Conservation (phyloP, 2,113 vertebrate genomes). For the Zonotrichia leucophrys region DNA sequence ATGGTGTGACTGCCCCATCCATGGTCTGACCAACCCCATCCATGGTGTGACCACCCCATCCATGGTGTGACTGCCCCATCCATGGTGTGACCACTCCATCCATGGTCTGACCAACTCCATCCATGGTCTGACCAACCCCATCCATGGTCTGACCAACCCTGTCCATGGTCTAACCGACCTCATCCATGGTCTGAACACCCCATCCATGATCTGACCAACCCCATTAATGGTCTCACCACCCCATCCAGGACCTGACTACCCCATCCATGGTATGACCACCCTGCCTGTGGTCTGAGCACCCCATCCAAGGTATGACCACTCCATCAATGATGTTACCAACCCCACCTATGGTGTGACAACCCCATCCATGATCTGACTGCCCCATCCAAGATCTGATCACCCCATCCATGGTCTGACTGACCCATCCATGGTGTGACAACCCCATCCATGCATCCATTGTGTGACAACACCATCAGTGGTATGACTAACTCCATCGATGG, state of each 20-base stretch:
- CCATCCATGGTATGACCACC: neutral
- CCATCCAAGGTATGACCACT: fast-evolving
- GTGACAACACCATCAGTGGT: too few species aligned
- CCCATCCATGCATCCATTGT: neutral
- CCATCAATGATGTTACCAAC: too few species aligned
- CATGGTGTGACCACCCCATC: neutral
- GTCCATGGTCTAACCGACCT: fast-evolving
- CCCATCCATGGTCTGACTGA: neutral
- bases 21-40: neutral
- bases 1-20: neutral
- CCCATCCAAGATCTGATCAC: fast-evolving
- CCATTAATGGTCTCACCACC: neutral
- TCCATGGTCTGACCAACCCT: neutral
- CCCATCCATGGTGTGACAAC: neutral
- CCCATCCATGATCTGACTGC: neutral
- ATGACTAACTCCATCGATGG: too few species aligned
- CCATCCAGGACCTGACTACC: too few species aligned
- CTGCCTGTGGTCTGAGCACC: neutral
- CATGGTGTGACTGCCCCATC: too few species aligned
- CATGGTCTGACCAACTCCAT: fast-evolving
- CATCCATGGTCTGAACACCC: too few species aligned
- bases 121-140: neutral
- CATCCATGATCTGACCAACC: too few species aligned
- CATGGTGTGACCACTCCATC: too few species aligned
- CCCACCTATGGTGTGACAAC: too few species aligned